These are phyloP conservation scores for Myotis vivesi DNA, from an alignment of 2,797 vertebrate genomes.

Conservation along the genomic window DNA sequence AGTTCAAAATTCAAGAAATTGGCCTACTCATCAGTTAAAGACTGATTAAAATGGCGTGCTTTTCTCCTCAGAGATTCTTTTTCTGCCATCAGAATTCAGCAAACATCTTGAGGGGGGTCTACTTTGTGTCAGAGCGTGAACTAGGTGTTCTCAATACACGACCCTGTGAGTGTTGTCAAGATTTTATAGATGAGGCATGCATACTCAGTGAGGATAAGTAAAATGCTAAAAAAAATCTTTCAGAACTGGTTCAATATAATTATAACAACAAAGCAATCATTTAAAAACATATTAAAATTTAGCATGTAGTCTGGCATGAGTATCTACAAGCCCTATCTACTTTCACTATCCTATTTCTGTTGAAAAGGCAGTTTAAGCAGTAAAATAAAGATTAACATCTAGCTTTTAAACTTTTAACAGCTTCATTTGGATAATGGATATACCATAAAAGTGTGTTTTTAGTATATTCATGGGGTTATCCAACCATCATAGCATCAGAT, in stretches of 20 bases:
- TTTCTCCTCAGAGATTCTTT: not conserved
- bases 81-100: not conserved
- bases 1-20: slow-evolving; percentile 3
- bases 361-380: slow-evolving; percentile 22
- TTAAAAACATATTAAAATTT: not conserved
- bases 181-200: not conserved
- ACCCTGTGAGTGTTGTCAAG: not conserved
- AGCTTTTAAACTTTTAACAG: not conserved
- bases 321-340: not conserved
- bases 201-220: not conserved
- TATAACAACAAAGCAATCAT: not conserved
- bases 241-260: not conserved
- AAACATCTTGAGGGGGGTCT: not conserved
- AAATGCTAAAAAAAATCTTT: not conserved
- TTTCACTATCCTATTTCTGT: slow-evolving; percentile 6
- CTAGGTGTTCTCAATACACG: not conserved
- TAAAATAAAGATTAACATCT: slow-evolving; percentile 16
- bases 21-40: not conserved
- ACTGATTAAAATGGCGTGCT: not conserved
- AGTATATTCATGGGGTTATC: not conserved
- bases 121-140: not conserved
- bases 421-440: slow-evolving; percentile 1
- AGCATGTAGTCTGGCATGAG: not conserved
- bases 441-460: not conserved
- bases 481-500: not conserved